A percentile compares a stretch with the other conserved stretches of the same genome.
phyloP scores from a whole-genome alignment of 2,888 invertebrate genomes.

The Diloba caeruleocephala region DNA sequence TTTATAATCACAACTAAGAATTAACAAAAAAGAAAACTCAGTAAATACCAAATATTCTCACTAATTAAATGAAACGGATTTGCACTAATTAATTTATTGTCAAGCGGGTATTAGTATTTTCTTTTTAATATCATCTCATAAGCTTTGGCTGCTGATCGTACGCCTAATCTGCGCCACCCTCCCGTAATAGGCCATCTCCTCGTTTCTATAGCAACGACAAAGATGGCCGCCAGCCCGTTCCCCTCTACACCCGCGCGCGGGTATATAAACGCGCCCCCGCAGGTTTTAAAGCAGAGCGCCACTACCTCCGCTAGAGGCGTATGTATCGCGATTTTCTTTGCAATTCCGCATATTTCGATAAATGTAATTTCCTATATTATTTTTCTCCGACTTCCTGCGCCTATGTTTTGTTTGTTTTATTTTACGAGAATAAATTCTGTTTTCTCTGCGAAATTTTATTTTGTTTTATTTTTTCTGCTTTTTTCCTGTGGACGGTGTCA shows the following conservation, averaged over 20 bases:
- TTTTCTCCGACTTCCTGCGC: slow-evolving; percentile 42
- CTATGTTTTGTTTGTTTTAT: slow-evolving; percentile 34
- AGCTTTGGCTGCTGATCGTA: slow-evolving; percentile 72
- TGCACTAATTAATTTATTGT: slow-evolving; percentile 51
- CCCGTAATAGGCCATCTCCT: slow-evolving; percentile 89
- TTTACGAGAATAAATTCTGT: slow-evolving; percentile 54
- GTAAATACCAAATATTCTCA: slow-evolving; percentile 30
- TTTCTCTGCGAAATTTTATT: slow-evolving; percentile 49
- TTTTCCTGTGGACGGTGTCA: slow-evolving; percentile 66
- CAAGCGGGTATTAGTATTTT: slow-evolving; percentile 50
- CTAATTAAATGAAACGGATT: slow-evolving; percentile 53
- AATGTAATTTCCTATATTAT: slow-evolving; percentile 54
- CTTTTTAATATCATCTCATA: slow-evolving; percentile 56
- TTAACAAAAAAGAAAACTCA: slow-evolving; percentile 30
- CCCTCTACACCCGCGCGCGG: slow-evolving; percentile 62
- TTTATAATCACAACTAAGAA: slow-evolving; percentile 32
- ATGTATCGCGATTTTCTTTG: slow-evolving; percentile 66
- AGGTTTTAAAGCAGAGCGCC: slow-evolving; percentile 77
- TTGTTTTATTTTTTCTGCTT: slow-evolving; percentile 59
- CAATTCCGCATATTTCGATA: slow-evolving; percentile 65
- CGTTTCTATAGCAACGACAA: slow-evolving; percentile 81
- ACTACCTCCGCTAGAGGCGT: slow-evolving; percentile 70
- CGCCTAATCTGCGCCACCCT: slow-evolving; percentile 87
- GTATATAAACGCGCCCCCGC: slow-evolving; percentile 80
- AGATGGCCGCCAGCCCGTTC: slow-evolving; percentile 82